Base-by-base conservation (phyloP, 2,888 invertebrate species). In the Strigamia crassipes region DNA sequence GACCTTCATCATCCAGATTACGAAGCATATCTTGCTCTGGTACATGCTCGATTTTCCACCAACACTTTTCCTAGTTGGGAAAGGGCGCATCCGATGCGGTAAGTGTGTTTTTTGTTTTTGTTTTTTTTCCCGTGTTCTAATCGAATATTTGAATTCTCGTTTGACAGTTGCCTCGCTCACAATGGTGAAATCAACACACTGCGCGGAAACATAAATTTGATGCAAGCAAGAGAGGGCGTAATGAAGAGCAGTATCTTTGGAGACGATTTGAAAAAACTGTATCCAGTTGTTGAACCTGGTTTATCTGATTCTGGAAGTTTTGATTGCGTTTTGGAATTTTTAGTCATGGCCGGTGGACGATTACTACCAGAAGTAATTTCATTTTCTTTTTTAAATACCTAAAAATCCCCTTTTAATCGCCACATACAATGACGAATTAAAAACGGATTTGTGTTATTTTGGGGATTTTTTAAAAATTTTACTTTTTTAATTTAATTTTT, bases 51-150 rank as follows among this genome's bases (percentile, higher is more conserved):
- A 84, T 99, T 99, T 90, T 99, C 99, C 15, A 99, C 99, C 84
- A 99, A 99, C 89, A 99, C 99, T 34, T 99, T 99, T 88, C 99
- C 99, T 79, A 97, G 96, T 87, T 99, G 99, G 99, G 98, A 99
- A 89, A 91, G 99, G 86, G 99, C 99, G 21, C 99, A 99, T 90
- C 99, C 99, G 15, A 91, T 98, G 86, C 93, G 98, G 94, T 95
- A 88, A 87, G 87, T 84, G 27, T 80, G 42, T 21, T 80, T 46
- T 31, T 38, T 18, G 5, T n/a, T n/a, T n/a, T n/a, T 56, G 8
- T 5, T 12, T 78, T 78, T 78, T 78, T 78, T 78, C 81, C 66
- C n/a, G 38, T 77, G 31, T 80, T 81, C 80, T 66, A 73, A 18
- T 73, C 3, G 10, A 73, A 6, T 18, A 12, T 34, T 5, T 5